Evolutionary conservation across 2,888 invertebrate species (phyloP), one percentile per base, ranked within the genome.

Genomic region (Napeogenes inachia): DNA sequence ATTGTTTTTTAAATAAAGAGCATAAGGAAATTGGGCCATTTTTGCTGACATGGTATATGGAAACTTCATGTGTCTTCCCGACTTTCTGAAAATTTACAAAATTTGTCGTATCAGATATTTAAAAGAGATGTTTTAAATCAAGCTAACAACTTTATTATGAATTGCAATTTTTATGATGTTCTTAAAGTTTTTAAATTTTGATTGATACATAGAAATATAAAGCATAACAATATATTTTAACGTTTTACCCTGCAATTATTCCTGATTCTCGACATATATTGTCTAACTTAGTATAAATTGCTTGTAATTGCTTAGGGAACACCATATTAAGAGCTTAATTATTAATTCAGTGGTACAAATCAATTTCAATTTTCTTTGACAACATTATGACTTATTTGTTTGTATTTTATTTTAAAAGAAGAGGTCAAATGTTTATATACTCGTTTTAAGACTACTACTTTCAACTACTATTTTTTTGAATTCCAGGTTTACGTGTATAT

Each of bases 11-110:
- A 93, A 83, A 76, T 96, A 94, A 76, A 85, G 91, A 77, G 93
- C 94, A 67, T 91, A 90, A n/a, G 97, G 97, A 76, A 97, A 97
- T 76, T 95, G 95, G 6, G 93, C 94, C 4, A 97, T 72, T 87
- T 97, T 96, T 0, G 96, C 95, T 1, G 94, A 85, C 38, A 94
- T 79, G 0, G 97, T 97, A 81, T 97, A 97, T 0, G 97, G 97
- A 81, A 88, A 97, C 80, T 94, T 96, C 97, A 97, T 97, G 57
- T 94, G 94, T 63, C 95, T 92, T 61, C 92, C 92, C 60, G 89
- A 86, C 73, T 87, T 87, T 38, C 89, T 89, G 79, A 59, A 83
- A 83, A 47, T 54, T 38, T 8, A 60, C 56, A 38, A 56, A 58
- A 56, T 62, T 33, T 35, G 33, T 53, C 50, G 47, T 8, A 6